Conservation (phyloP, 2,888 invertebrate genomes). For the Elmis aenea region DNA sequence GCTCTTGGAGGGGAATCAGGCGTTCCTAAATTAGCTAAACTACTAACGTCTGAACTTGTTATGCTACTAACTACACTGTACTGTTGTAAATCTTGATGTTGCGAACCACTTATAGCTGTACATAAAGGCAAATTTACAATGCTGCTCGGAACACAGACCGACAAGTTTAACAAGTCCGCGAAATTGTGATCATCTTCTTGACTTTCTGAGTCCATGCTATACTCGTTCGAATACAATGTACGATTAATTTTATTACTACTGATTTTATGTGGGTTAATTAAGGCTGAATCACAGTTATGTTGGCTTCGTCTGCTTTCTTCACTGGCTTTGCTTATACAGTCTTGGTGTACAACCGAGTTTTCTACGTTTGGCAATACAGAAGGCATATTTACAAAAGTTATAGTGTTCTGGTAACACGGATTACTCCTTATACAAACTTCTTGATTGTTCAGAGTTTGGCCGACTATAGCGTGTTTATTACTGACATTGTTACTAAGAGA, state of each 20-base stretch:
- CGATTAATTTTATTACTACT: constrained; percentile 6
- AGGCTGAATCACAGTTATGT: constrained; percentile 11
- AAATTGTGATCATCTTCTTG: constrained; percentile 42
- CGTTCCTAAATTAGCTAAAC: constrained; percentile 61
- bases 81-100: constrained; percentile 32
- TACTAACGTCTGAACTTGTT: constrained; percentile 62
- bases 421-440: constrained; percentile 35
- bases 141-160: constrained; percentile 40
- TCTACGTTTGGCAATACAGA: constrained; percentile 8
- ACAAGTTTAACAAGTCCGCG: constrained; percentile 42
- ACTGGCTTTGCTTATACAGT: not conserved
- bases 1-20: constrained; percentile 74
- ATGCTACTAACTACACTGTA: constrained; percentile 45
- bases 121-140: constrained; percentile 33
- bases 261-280: constrained; percentile 3
- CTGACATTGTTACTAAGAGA: constrained; percentile 9
- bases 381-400: not conserved
- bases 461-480: constrained; percentile 10
- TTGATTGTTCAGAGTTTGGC: constrained; percentile 14
- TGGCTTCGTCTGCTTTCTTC: constrained; percentile 6
- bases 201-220: constrained; percentile 36
- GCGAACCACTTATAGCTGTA: constrained; percentile 30
- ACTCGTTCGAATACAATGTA: constrained; percentile 5
- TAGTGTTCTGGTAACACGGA: constrained; percentile 27
- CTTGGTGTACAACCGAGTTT: constrained; percentile 3